Percentiles rank a stretch among this genome's conserved stretches.
These are phyloP conservation scores for Sinodicranocentrus sp. DNA, from an alignment of 2,888 invertebrate species.

Conservation along the genomic window DNA sequence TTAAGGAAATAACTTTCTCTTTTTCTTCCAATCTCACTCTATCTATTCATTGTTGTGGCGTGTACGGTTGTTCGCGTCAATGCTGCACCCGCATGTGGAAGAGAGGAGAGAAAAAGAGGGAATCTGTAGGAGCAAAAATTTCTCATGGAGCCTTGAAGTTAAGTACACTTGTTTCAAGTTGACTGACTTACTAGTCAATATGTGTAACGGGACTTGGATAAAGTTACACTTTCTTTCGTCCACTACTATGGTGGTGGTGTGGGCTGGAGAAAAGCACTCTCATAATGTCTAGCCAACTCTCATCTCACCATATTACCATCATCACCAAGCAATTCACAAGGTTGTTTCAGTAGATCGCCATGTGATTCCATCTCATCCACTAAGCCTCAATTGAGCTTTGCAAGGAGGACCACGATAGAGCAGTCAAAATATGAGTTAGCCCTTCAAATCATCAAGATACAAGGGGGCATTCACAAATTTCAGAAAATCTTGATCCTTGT, in stretches of 20 bases:
- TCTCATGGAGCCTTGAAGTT: slow-evolving; percentile 57
- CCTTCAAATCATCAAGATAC: no score
- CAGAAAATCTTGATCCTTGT: no score
- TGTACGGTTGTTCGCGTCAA: slow-evolving; percentile 23
- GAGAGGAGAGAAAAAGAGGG: slow-evolving; percentile 17
- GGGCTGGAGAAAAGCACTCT: slow-evolving; percentile 20
- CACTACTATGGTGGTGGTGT: background rate
- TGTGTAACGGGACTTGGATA: background rate
- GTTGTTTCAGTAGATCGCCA: background rate
- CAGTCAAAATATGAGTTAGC: no score
- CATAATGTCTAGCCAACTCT: slow-evolving; percentile 41
- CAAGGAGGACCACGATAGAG: no score
- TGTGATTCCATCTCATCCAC: background rate
- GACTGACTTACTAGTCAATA: slow-evolving; percentile 50
- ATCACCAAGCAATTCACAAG: no score
- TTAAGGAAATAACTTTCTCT: slow-evolving; percentile 75
- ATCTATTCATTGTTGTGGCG: slow-evolving; percentile 46
- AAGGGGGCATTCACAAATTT: no score
- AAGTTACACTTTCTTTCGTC: background rate
- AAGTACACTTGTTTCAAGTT: slow-evolving; percentile 62
- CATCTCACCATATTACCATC: slow-evolving; percentile 32
- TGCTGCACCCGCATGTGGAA: slow-evolving; percentile 20
- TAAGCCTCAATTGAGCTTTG: background rate
- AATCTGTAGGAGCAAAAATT: slow-evolving; percentile 33
- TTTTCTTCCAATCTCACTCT: slow-evolving; percentile 43